phyloP scores from a whole-genome alignment of 2,888 invertebrate genomes.

The Nemotelus nigrinus region DNA sequence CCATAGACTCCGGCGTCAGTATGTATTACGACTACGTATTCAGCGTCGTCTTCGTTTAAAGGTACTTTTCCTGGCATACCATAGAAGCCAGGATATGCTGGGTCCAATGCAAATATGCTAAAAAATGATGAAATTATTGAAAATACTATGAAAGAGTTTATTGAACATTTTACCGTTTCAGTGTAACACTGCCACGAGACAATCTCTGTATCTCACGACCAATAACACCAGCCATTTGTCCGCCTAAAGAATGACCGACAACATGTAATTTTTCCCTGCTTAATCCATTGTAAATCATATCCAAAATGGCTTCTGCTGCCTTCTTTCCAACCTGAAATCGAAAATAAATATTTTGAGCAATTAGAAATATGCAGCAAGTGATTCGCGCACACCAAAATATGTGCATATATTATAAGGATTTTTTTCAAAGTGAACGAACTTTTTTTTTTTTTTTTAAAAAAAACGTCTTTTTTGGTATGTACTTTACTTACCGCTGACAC shows the following conservation, averaged over 20 bases:
- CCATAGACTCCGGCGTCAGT: constrained; percentile 73
- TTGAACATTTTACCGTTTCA: constrained; percentile 19
- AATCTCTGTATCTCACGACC: constrained; percentile 58
- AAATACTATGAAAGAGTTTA: neutral
- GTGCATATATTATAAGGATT: no score
- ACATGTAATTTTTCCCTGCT: constrained; percentile 60
- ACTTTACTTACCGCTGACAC: constrained; percentile 56
- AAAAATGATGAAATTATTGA: neutral
- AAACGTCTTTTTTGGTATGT: neutral
- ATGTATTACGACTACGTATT: constrained; percentile 75
- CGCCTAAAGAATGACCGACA: constrained; percentile 63
- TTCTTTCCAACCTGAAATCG: constrained; percentile 56
- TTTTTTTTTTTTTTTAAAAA: no score
- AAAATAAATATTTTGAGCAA: neutral
- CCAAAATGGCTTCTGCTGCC: constrained; percentile 58
- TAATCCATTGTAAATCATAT: constrained; percentile 60
- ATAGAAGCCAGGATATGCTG: constrained; percentile 71
- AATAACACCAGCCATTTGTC: constrained; percentile 61
- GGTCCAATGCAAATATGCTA: constrained; percentile 70
- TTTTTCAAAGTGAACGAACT: no score
- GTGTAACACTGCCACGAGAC: constrained; percentile 48
- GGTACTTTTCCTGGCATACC: constrained; percentile 65
- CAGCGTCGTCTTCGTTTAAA: constrained; percentile 67
- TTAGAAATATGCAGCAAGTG: no score
- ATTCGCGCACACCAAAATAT: no score